Evolutionary conservation across 1,140 invertebrate genomes (phyloP).

Genomic region (Lordiphosa stackelbergi): DNA sequence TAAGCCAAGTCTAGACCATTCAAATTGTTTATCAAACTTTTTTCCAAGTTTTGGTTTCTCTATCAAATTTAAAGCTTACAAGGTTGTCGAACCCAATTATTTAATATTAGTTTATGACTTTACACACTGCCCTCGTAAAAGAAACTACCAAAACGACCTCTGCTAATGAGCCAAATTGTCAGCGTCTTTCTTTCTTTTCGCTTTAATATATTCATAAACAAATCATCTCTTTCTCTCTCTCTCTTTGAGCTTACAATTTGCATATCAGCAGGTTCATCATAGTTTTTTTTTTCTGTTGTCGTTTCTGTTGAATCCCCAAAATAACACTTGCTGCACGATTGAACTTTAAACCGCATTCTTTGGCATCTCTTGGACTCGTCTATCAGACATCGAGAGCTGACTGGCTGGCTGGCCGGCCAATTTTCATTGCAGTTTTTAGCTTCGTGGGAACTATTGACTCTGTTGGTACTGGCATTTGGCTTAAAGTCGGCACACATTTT

Average conservation of each 20-base stretch:
- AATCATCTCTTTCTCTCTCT: conserved; percentile 35
- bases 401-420: conserved; percentile 35
- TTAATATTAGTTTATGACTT: no score
- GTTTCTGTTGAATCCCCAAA: conserved; percentile 19
- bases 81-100: no score
- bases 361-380: conserved; percentile 54
- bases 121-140: no score
- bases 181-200: conserved; percentile 35
- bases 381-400: conserved; percentile 38
- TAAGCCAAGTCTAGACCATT: no score
- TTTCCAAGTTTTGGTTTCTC: no score
- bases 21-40: no score
- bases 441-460: conserved; percentile 67
- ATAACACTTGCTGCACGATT: conserved; percentile 73
- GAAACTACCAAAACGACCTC: not conserved
- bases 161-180: conserved; percentile 62
- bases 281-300: conserved; percentile 22
- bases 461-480: conserved; percentile 57
- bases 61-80: no score
- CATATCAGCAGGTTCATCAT: conserved; percentile 45
- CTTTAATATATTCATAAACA: conserved; percentile 61
- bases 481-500: conserved; percentile 43
- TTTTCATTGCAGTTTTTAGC: conserved; percentile 40
- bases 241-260: conserved; percentile 48
- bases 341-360: conserved; percentile 75